Conservation (phyloP, 2,888 invertebrate genomes). For the Lasioglossum lativentre region DNA sequence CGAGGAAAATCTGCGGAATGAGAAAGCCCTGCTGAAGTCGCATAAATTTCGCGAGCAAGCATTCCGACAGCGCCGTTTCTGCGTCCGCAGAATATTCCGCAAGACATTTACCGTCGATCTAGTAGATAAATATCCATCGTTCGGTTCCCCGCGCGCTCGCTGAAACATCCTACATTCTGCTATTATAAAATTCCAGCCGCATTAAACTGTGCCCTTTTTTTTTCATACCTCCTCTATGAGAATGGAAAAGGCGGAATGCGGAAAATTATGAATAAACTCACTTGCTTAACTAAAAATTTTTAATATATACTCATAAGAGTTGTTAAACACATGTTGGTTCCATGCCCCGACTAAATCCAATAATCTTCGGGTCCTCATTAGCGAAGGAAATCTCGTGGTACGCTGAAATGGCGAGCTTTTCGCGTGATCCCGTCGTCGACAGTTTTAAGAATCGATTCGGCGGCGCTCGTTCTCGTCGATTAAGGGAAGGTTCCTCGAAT, state of each 20-base stretch:
- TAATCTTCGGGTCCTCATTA: background rate
- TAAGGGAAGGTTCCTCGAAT: conserved; percentile 40
- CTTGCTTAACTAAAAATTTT: no score
- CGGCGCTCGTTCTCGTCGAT: conserved; percentile 34
- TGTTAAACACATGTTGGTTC: no score
- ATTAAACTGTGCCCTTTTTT: background rate
- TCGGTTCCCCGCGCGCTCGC: background rate
- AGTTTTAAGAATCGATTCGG: conserved; percentile 36
- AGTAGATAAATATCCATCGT: conserved; percentile 22
- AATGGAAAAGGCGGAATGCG: background rate
- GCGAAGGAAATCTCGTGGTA: background rate
- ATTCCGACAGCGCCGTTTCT: conserved; percentile 13
- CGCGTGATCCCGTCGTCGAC: conserved; percentile 27
- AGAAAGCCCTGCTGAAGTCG: conserved; percentile 6
- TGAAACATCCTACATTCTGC: no score
- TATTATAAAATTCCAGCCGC: background rate
- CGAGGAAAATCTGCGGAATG: conserved; percentile 18
- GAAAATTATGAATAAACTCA: no score
- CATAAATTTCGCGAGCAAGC: conserved; percentile 24
- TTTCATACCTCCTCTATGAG: background rate
- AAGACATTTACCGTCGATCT: conserved; percentile 16
- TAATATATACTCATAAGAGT: no score
- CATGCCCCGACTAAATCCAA: no score
- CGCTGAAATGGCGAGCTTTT: background rate
- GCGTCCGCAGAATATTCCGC: background rate